Base-by-base conservation (phyloP, 2,113 vertebrate genomes). In the Gorsachius goisagi region DNA sequence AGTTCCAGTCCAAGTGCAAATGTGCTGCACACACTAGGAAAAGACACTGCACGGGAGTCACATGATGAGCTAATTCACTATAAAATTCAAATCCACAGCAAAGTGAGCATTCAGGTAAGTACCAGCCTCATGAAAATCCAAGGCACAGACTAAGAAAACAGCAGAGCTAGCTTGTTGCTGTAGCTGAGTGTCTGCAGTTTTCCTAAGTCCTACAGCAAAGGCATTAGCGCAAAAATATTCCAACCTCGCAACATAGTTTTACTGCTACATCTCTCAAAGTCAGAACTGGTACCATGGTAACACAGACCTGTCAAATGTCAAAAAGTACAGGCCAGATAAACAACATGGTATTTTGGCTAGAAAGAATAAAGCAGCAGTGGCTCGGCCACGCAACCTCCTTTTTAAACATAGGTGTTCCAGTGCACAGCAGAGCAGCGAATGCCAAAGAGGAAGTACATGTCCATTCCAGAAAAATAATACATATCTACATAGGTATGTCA, bases 271-370 rank as follows among this genome's bases (percentile, higher is more conserved):
- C 49, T 72, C 87, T 87, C 62, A 22, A n/a, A 92, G 79, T 87
- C 91, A 71, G 56, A 86, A 89, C 3, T 72, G 69, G 84, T 79
- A 73, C 89, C 69, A 88, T 39, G 81, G 89, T 76, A 97, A 96
- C 84, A 75, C 87, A 15, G 62, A 79, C 74, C 85, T 94, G 69
- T 76, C 84, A 94, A 85, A 91, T 69, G 58, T 82, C 78, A 76
- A 49, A 87, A 95, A 84, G 33, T 86, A 74, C 32, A 67, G 47
- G 60, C 32, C 64, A 68, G 84, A 87, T 90, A 84, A 35, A 77
- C 41, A 63, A 66, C 63, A 16, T 45, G 59, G 39, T 75, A 89
- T 75, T 95, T 91, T 37, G 77, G 37, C 66, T 75, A 68, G 49
- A 73, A 41, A 85, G 66, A 95, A 74, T 9, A 56, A 78, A 86